phyloP scores from a whole-genome alignment of 2,797 vertebrate species.

The Bradypodion ventrale region DNA sequence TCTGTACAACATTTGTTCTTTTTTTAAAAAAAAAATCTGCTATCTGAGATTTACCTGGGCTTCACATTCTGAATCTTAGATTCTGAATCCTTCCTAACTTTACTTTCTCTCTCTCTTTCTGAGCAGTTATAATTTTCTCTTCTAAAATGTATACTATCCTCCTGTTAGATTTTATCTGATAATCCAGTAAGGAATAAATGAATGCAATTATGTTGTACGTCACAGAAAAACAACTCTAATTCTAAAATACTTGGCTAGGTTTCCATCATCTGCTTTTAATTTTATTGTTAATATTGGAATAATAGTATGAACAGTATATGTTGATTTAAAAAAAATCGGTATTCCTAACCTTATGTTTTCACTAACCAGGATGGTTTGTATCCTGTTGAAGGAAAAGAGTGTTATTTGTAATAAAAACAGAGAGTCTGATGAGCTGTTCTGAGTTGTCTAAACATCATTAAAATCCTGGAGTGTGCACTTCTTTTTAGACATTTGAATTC shows the following conservation, averaged over 20 bases:
- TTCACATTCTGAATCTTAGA: background rate
- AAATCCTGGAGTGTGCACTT: background rate
- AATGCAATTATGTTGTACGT: background rate
- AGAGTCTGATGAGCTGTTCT: background rate
- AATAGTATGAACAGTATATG: background rate
- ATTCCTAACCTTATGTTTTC: background rate
- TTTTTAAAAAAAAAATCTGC: background rate
- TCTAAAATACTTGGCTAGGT: background rate
- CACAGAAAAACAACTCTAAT: background rate
- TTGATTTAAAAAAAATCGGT: background rate
- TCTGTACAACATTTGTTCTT: background rate
- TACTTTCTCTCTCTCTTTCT: background rate
- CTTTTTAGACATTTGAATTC: slow-evolving; percentile 10
- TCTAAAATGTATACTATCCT: background rate
- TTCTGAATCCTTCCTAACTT: background rate
- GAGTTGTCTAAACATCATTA: slow-evolving; percentile 9
- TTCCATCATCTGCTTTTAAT: background rate
- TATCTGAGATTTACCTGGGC: background rate
- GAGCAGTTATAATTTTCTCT: background rate
- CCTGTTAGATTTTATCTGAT: background rate
- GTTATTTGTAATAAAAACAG: background rate
- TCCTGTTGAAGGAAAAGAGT: background rate
- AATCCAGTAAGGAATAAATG: background rate
- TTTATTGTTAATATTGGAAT: background rate
- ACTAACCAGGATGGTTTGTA: background rate